A percentile compares a stretch with the other conserved stretches of the same genome.
phyloP scores from a whole-genome alignment of 2,888 invertebrate genomes.

The Elysia crispata region DNA sequence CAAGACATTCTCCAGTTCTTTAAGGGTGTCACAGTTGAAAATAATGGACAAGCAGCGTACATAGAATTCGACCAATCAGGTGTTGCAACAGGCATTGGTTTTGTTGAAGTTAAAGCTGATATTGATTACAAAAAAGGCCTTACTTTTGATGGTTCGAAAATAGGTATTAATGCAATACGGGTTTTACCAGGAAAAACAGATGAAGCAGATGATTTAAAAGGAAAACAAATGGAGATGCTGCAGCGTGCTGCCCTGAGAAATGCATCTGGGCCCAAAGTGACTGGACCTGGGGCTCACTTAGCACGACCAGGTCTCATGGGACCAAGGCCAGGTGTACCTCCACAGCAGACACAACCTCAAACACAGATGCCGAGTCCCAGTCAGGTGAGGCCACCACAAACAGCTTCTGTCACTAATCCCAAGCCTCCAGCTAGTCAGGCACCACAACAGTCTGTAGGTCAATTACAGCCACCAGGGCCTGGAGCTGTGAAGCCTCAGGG shows the following conservation, averaged over 20 bases:
- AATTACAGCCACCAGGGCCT: neutral
- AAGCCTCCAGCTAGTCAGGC: neutral
- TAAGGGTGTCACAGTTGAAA: constrained; percentile 88
- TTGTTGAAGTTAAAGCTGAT: constrained; percentile 86
- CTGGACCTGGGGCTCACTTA: neutral
- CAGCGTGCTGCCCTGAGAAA: constrained; percentile 45
- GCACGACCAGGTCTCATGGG: neutral
- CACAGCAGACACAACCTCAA: neutral
- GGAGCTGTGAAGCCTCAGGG: neutral
- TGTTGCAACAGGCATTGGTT: constrained; percentile 83
- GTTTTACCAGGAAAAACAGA: constrained; percentile 54
- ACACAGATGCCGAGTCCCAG: neutral
- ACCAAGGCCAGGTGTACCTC: neutral
- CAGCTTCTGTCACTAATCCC: neutral
- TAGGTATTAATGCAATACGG: constrained; percentile 71
- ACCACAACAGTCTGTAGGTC: no score
- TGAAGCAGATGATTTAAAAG: constrained; percentile 58
- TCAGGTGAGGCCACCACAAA: neutral
- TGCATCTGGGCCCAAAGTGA: neutral
- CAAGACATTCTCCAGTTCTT: constrained; percentile 95
- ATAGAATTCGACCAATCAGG: constrained; percentile 79
- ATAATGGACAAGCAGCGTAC: constrained; percentile 80
- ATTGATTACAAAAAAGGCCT: constrained; percentile 86
- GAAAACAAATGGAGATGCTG: constrained; percentile 54
- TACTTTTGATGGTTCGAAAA: constrained; percentile 81